phyloP scores from a whole-genome alignment of 2,113 vertebrate genomes.

The Hippopotamus amphibius region DNA sequence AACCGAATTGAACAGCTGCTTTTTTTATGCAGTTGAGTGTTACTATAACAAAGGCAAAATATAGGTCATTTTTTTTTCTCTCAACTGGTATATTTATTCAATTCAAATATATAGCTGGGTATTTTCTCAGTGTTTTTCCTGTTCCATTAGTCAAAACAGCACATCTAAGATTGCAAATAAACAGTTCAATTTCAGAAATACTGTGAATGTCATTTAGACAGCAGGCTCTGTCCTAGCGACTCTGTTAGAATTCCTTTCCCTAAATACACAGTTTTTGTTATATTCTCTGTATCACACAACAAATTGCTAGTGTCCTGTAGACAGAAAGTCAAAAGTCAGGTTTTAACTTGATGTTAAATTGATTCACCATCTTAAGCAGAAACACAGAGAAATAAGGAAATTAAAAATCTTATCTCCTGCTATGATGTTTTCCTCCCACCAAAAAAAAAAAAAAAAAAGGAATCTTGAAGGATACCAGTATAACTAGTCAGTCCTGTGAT shows the following conservation, averaged over 20 bases:
- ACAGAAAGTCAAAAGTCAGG: slow-evolving; percentile 5
- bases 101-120: background rate
- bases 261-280: background rate
- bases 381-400: background rate
- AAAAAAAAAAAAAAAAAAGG: background rate
- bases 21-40: background rate
- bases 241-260: slow-evolving; percentile 29
- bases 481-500: background rate
- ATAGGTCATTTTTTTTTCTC: background rate
- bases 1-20: background rate
- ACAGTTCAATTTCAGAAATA: slow-evolving; percentile 36
- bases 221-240: background rate
- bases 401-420: background rate
- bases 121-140: background rate
- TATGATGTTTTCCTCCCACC: background rate
- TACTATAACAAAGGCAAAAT: background rate
- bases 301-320: background rate
- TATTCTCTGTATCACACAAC: background rate
- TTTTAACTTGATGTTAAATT: background rate
- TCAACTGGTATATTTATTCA: background rate
- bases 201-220: slow-evolving; percentile 23
- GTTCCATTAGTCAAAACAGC: background rate
- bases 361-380: slow-evolving; percentile 38
- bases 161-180: background rate
- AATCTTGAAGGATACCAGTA: background rate